Conservation (phyloP, 2,888 invertebrate genomes). For the Brenthis ino region DNA sequence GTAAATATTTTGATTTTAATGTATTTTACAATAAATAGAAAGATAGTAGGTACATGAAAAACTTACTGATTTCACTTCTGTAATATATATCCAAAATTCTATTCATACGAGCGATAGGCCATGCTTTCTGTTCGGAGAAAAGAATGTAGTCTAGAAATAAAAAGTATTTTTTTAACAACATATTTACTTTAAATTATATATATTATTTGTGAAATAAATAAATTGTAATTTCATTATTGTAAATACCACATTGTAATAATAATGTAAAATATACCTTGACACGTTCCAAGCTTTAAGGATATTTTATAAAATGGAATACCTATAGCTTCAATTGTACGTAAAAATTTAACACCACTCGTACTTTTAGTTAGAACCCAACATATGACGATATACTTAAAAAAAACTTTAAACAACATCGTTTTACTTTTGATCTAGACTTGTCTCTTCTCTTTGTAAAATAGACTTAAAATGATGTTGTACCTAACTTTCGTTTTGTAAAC, state of each 20-base stretch:
- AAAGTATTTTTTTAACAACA: constrained; percentile 6
- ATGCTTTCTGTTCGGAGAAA: constrained; percentile 59
- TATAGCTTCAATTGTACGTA: constrained; percentile 53
- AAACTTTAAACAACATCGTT: background rate
- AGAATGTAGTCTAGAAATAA: constrained; percentile 53
- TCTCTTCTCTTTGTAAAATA: no score
- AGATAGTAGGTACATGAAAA: constrained; percentile 33
- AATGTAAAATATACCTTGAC: constrained; percentile 57
- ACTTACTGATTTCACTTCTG: constrained; percentile 56
- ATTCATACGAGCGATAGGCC: constrained; percentile 55
- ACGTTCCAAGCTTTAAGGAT: constrained; percentile 57
- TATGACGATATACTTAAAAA: constrained; percentile 5
- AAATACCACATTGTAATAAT: background rate
- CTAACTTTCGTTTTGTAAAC: no score
- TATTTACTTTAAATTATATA: background rate
- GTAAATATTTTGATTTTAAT: background rate
- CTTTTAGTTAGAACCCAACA: constrained; percentile 28
- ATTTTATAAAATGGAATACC: constrained; percentile 64
- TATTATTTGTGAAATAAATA: background rate
- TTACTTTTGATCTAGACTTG: no score
- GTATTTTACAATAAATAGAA: background rate
- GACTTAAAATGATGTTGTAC: no score
- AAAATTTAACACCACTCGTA: constrained; percentile 44
- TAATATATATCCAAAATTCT: constrained; percentile 68
- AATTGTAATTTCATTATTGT: background rate